These are phyloP conservation scores for Tribolium castaneum DNA, from an alignment of 1,140 invertebrate genomes.

Conservation along the genomic window DNA sequence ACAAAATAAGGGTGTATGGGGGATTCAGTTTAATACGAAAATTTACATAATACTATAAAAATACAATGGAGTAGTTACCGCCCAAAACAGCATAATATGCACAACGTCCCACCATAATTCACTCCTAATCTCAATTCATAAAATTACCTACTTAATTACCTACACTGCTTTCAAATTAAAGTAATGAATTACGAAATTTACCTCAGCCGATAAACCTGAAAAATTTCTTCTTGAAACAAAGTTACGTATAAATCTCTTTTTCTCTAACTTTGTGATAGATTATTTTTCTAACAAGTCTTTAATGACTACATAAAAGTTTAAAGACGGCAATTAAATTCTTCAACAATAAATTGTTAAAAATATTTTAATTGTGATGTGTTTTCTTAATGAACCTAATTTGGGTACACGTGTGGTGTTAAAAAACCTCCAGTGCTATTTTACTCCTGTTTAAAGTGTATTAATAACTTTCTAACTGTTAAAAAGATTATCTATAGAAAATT, in stretches of 20 bases:
- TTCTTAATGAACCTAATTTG: conserved; percentile 21
- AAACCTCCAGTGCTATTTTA: background rate
- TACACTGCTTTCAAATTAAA: background rate
- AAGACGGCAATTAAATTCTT: background rate
- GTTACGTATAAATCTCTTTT: background rate
- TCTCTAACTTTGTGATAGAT: background rate
- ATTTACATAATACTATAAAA: conserved; percentile 30
- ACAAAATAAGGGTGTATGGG: conserved; percentile 14
- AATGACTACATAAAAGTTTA: conserved; percentile 14
- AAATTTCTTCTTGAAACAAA: background rate
- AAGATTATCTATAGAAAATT: conserved; percentile 25
- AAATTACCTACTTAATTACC: background rate
- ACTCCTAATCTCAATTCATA: background rate
- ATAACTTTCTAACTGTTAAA: conserved; percentile 8
- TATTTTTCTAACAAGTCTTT: conserved; percentile 21
- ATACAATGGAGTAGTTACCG: conserved; percentile 1
- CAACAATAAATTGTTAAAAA: conserved; percentile 25
- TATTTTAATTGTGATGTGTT: conserved; percentile 17
- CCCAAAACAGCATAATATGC: background rate
- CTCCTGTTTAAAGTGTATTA: background rate
- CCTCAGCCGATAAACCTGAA: background rate
- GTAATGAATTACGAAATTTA: background rate
- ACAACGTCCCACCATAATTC: background rate
- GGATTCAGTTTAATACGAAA: conserved; percentile 13
- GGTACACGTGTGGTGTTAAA: conserved; percentile 1